Conservation (phyloP, 2,888 invertebrate genomes). For the Scrobipalpa atriplicella region DNA sequence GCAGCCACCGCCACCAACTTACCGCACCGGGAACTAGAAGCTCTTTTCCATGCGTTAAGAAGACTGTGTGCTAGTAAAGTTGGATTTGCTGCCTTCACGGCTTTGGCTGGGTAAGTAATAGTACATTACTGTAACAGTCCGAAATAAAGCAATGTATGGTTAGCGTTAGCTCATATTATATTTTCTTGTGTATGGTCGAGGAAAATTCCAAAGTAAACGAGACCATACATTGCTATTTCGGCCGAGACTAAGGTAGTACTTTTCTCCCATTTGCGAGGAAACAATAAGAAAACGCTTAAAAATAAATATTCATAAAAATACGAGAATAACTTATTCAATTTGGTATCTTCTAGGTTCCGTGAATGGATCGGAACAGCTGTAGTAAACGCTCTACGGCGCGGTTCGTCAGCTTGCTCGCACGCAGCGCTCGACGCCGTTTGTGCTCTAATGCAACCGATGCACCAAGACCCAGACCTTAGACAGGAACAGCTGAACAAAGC, state of each 20-base stretch:
- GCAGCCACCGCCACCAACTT: slow-evolving; percentile 68
- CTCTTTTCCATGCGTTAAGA: slow-evolving; percentile 97
- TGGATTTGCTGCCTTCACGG: slow-evolving; percentile 98
- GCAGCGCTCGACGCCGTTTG: slow-evolving; percentile 98
- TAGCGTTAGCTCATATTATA: too few species aligned
- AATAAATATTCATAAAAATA: too few species aligned
- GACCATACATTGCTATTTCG: too few species aligned
- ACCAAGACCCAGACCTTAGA: slow-evolving; percentile 96
- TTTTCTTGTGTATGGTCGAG: too few species aligned
- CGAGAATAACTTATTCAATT: neutral
- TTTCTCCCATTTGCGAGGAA: too few species aligned
- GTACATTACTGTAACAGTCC: too few species aligned
- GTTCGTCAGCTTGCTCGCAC: slow-evolving; percentile 95
- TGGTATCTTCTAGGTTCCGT: slow-evolving; percentile 86
- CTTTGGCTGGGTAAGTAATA: slow-evolving; percentile 87
- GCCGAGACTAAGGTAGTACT: too few species aligned
- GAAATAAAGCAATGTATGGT: neutral
- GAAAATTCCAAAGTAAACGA: too few species aligned
- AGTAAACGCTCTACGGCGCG: slow-evolving; percentile 93
- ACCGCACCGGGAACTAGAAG: slow-evolving; percentile 91
- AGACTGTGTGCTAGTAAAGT: slow-evolving; percentile 98
- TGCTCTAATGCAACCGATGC: slow-evolving; percentile 99
- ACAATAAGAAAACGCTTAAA: too few species aligned
- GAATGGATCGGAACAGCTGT: slow-evolving; percentile 97
- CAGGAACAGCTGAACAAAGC: slow-evolving; percentile 99